Percentiles rank a stretch among this genome's conserved stretches.
phyloP scores from a whole-genome alignment of 2,797 vertebrate species.

The Lagorchestes hirsutus region DNA sequence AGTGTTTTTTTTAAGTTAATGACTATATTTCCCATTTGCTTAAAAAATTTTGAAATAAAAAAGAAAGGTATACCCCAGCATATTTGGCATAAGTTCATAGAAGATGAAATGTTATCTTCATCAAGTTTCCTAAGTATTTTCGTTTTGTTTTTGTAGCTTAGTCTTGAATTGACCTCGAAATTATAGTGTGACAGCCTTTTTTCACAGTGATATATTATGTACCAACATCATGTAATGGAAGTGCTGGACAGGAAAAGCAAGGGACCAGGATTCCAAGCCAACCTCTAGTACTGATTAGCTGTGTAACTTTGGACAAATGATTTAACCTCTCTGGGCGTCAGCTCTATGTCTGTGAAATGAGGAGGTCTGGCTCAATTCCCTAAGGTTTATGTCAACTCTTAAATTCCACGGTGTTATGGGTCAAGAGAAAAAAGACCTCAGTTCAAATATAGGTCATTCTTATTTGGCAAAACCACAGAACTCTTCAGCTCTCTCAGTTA shows the following conservation, averaged over 20 bases:
- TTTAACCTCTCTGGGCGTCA: not conserved
- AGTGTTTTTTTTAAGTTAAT: slow-evolving; percentile 75
- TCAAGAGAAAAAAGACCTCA: slow-evolving; percentile 71
- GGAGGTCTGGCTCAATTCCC: not conserved
- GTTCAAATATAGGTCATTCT: slow-evolving; percentile 76
- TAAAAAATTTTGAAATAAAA: not conserved
- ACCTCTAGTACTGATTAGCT: not conserved
- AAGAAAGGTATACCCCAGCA: not conserved
- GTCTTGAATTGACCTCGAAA: not conserved
- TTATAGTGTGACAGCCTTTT: slow-evolving; percentile 37
- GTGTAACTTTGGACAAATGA: not conserved
- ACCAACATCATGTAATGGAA: not conserved
- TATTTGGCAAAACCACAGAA: slow-evolving; percentile 74
- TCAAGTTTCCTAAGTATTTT: not conserved
- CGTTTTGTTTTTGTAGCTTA: not conserved
- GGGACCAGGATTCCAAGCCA: not conserved
- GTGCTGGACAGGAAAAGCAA: not conserved
- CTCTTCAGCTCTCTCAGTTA: slow-evolving; percentile 68
- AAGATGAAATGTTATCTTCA: not conserved
- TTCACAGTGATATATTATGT: slow-evolving; percentile 75
- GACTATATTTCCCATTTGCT: slow-evolving; percentile 79
- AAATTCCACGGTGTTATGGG: slow-evolving; percentile 54
- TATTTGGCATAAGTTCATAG: not conserved
- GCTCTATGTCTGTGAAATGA: not conserved
- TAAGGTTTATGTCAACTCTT: not conserved